These are phyloP conservation scores for Dendrophyllia cribrosa DNA, from an alignment of 64 coral and sea anemone species.

Conservation along the genomic window DNA sequence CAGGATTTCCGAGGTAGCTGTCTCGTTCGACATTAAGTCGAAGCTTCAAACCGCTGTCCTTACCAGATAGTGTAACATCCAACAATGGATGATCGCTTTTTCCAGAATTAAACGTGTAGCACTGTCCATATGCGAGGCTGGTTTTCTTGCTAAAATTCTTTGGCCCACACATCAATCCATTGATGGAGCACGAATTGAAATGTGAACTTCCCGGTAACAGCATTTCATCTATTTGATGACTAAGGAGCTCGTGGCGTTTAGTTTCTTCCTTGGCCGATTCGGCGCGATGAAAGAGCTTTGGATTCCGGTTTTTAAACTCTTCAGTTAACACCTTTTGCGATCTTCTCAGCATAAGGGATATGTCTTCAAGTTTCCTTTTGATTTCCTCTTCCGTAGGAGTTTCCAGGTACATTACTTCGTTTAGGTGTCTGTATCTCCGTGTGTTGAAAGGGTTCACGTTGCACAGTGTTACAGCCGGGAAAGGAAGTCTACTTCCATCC, in stretches of 20 bases:
- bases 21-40: constrained; percentile 5
- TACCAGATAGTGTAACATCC: background rate
- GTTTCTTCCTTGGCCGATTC: background rate
- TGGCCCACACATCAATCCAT: background rate
- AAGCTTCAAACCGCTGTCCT: background rate
- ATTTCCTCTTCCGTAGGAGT: background rate
- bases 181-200: background rate
- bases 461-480: constrained; percentile 41
- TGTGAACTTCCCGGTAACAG: background rate
- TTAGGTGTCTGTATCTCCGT: background rate
- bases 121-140: background rate
- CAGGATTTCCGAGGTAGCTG: background rate
- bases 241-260: too few species aligned
- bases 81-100: background rate
- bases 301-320: background rate
- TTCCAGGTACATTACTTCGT: background rate
- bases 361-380: background rate
- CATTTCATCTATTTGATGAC: background rate
- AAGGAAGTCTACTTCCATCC: background rate
- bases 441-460: constrained; percentile 8
- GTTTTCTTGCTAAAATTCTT: background rate
- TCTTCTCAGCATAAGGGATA: background rate
- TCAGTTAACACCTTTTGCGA: background rate
- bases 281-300: background rate
- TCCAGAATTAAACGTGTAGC: constrained; percentile 18